phyloP scores from a whole-genome alignment of 92 coral and sea anemone species.

The Paramuricea clavata region DNA sequence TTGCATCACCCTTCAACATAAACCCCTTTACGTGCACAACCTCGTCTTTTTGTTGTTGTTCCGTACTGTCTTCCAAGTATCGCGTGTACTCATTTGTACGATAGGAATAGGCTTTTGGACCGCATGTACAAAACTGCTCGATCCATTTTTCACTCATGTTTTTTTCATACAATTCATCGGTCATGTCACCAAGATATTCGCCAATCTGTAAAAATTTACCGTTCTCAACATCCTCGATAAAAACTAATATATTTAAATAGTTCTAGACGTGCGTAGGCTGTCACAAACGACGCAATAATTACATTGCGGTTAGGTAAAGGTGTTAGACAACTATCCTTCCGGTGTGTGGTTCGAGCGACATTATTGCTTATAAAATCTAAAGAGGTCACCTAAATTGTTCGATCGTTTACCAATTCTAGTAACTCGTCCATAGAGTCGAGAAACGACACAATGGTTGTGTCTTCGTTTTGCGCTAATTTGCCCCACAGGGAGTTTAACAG shows the following conservation, averaged over 20 bases:
- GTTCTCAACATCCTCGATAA: no score
- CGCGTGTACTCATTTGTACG: not conserved
- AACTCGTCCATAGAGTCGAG: conserved; percentile 16
- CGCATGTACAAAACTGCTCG: conserved; percentile 11
- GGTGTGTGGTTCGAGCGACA: not conserved
- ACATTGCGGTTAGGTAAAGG: conserved; percentile 24
- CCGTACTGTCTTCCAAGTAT: no score
- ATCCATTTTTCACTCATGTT: conserved; percentile 35
- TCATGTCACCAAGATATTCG: not conserved
- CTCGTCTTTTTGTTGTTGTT: not conserved
- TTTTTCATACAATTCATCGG: no score
- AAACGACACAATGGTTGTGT: conserved; percentile 19
- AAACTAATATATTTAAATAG: conserved; percentile 7
- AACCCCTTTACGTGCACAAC: conserved; percentile 33
- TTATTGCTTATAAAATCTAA: not conserved
- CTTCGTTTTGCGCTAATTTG: conserved; percentile 33
- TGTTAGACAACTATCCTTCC: not conserved
- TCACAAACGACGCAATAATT: conserved; percentile 1
- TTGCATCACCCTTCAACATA: conserved; percentile 30
- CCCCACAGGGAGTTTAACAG: conserved; percentile 32
- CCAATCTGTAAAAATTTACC: no score
- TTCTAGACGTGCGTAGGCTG: conserved; percentile 10
- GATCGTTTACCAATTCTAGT: conserved; percentile 19
- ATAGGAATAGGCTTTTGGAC: conserved; percentile 27
- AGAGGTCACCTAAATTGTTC: no score